Evolutionary conservation across 1,140 invertebrate genomes (phyloP).

Genomic region (Heliconius eleuchia): DNA sequence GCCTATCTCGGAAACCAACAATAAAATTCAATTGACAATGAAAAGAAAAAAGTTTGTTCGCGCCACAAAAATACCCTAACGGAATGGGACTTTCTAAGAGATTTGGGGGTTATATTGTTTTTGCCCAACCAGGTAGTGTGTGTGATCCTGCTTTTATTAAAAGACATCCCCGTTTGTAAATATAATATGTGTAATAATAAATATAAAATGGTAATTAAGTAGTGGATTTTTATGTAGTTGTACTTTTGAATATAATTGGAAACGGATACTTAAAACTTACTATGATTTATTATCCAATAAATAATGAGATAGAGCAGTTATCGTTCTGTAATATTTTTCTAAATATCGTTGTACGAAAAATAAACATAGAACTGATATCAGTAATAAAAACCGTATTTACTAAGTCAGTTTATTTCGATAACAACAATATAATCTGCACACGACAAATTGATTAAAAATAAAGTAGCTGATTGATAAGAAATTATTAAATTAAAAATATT

Average conservation of each 20-base stretch:
- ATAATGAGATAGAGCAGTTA: not conserved
- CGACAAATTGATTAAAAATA: constrained; percentile 34
- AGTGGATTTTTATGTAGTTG: not conserved
- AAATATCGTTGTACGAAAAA: not conserved
- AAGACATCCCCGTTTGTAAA: not conserved
- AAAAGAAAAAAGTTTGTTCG: constrained; percentile 64
- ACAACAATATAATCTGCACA: constrained; percentile 23
- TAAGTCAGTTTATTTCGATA: constrained; percentile 20
- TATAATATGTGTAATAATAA: not conserved
- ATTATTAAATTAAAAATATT: constrained; percentile 31
- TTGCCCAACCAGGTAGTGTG: constrained; percentile 51
- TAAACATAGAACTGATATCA: not conserved
- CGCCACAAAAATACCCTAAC: constrained; percentile 69
- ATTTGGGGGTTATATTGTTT: constrained; percentile 70
- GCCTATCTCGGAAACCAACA: constrained; percentile 76
- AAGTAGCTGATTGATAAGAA: constrained; percentile 34
- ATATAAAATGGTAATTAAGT: not conserved
- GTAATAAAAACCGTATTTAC: not conserved
- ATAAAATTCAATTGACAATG: constrained; percentile 81
- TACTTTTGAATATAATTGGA: not conserved
- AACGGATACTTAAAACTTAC: not conserved
- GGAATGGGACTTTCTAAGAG: constrained; percentile 68
- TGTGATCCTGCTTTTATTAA: constrained; percentile 54
- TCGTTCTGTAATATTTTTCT: not conserved
- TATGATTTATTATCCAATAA: not conserved